These are phyloP conservation scores for Branchinecta lynchi DNA, from an alignment of 1,140 invertebrate species.

Conservation along the genomic window DNA sequence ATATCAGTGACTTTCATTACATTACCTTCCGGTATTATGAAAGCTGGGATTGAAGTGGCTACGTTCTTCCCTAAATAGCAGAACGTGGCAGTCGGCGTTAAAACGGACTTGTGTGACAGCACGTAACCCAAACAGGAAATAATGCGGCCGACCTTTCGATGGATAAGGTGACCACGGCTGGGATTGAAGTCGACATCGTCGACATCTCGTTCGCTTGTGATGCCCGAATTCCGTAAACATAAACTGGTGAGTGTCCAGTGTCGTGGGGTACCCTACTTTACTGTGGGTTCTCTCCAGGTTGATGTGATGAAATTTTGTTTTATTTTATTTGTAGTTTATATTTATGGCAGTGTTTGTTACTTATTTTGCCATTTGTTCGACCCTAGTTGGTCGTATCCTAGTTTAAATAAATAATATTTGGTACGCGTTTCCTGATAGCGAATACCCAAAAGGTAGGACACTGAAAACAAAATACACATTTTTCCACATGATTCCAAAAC, in stretches of 20 bases:
- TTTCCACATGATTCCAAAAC: not conserved
- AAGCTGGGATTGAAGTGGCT: not conserved
- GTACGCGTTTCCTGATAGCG: not conserved
- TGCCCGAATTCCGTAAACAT: not conserved
- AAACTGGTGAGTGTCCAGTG: not conserved
- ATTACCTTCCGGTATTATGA: not conserved
- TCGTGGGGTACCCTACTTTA: too few relatives aligned
- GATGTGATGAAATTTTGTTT: too few relatives aligned
- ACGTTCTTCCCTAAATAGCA: not conserved
- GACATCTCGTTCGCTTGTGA: not conserved
- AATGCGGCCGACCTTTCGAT: not conserved
- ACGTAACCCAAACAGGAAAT: not conserved
- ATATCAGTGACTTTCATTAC: not conserved
- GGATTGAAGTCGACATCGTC: too few relatives aligned
- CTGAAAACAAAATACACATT: slow-evolving; percentile 6
- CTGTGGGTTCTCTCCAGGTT: too few relatives aligned
- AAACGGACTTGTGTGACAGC: not conserved
- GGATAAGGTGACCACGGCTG: not conserved
- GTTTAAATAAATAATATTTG: too few relatives aligned
- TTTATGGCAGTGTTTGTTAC: too few relatives aligned
- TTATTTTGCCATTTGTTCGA: too few relatives aligned
- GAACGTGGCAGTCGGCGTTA: not conserved
- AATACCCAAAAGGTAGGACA: slow-evolving; percentile 1
- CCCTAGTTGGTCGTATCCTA: too few relatives aligned
- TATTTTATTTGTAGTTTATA: too few relatives aligned